Evolutionary conservation across 1,140 invertebrate genomes (phyloP).

Genomic region (Trachymyrmex cornetzi): DNA sequence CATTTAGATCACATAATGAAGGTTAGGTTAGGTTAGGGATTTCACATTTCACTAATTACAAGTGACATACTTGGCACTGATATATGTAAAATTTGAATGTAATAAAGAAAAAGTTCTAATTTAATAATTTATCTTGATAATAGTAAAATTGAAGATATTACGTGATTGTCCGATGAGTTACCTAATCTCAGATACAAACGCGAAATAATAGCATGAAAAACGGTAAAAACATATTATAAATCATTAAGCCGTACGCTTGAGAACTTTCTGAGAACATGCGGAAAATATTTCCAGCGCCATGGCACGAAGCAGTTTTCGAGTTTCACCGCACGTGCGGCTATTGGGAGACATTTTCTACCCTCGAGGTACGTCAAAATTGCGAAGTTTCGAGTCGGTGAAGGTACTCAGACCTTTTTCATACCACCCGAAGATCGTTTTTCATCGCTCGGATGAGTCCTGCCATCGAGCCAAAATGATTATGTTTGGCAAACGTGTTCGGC

Average conservation of each 20-base stretch:
- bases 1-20: too few species aligned
- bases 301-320: conserved; percentile 44
- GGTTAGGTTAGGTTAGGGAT: too few species aligned
- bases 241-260: conserved; percentile 22
- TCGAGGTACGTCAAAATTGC: conserved; percentile 56
- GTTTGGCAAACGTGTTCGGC: conserved; percentile 54
- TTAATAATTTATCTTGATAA: neutral
- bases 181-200: neutral
- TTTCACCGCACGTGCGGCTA: conserved; percentile 70
- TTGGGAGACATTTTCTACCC: conserved; percentile 40
- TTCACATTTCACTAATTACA: too few species aligned
- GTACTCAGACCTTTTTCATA: conserved; percentile 25
- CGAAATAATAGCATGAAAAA: neutral
- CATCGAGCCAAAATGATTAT: conserved; percentile 52
- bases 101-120: neutral
- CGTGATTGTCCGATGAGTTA: neutral
- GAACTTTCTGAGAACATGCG: conserved; percentile 12
- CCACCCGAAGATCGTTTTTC: neutral
- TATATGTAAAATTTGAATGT: neutral
- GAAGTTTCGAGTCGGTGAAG: conserved; percentile 45
- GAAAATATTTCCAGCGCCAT: conserved; percentile 58
- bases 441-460: conserved; percentile 29
- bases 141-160: neutral
- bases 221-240: conserved; percentile 5
- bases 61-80: too few species aligned